Evolutionary conservation across 1,140 invertebrate species (phyloP).

Genomic region (Bombus haemorrhoidalis): DNA sequence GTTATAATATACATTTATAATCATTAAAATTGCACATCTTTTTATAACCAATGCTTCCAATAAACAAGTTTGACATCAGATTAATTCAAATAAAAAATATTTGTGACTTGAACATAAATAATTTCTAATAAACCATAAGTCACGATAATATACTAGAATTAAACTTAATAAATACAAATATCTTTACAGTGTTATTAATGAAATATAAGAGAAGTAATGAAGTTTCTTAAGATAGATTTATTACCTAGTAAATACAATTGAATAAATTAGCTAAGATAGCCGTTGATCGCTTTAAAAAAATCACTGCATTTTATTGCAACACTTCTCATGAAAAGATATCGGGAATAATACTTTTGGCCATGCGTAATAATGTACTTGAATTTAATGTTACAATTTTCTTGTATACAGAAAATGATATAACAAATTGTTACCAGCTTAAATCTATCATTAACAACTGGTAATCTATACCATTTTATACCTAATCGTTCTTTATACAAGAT

Average conservation of each 20-base stretch:
- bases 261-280: slow-evolving; percentile 60
- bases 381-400: slow-evolving; percentile 51
- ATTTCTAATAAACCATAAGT: background rate
- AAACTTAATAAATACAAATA: slow-evolving; percentile 20
- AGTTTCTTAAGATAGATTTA: slow-evolving; percentile 58
- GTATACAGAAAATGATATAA: slow-evolving; percentile 60
- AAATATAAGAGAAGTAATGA: slow-evolving; percentile 26
- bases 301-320: slow-evolving; percentile 18
- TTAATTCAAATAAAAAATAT: background rate
- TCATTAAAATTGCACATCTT: slow-evolving; percentile 20
- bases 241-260: slow-evolving; percentile 61
- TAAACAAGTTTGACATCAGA: background rate
- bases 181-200: slow-evolving; percentile 9
- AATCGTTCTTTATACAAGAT: slow-evolving; percentile 52
- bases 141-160: background rate
- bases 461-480: slow-evolving; percentile 39
- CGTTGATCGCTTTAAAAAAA: slow-evolving; percentile 26
- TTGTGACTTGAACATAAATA: background rate
- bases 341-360: slow-evolving; percentile 47
- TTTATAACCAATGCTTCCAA: background rate
- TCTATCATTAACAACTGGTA: slow-evolving; percentile 57
- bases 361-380: slow-evolving; percentile 49
- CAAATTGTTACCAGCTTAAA: slow-evolving; percentile 49
- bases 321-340: slow-evolving; percentile 32
- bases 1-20: background rate